Evolutionary conservation across 2,113 vertebrate species (phyloP).

Genomic region (Pterocles burchelli): DNA sequence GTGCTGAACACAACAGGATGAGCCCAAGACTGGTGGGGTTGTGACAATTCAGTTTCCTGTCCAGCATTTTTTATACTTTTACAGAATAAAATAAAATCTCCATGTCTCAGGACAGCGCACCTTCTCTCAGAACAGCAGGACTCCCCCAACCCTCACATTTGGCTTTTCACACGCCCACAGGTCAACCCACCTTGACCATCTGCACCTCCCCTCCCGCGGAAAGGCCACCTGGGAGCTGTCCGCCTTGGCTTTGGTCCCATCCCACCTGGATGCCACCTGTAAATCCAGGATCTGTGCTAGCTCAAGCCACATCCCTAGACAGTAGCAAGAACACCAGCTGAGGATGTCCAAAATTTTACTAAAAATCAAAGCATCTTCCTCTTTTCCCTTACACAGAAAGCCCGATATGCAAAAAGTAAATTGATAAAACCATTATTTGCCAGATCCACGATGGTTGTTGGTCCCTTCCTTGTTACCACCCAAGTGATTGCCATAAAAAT

Average conservation of each 20-base stretch:
- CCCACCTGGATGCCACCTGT: not conserved
- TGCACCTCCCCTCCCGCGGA: not conserved
- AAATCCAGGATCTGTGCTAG: not conserved
- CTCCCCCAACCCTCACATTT: no score
- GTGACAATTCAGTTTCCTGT: accelerated
- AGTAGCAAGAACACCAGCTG: not conserved
- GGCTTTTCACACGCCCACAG: not conserved
- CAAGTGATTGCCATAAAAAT: accelerated
- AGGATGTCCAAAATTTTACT: not conserved
- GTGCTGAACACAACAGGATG: no score
- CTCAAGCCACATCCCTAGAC: not conserved
- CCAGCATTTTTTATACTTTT: not conserved
- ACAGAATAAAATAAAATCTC: not conserved
- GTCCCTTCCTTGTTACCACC: not conserved
- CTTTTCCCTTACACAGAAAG: not conserved
- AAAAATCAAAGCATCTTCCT: not conserved
- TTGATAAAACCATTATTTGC: accelerated
- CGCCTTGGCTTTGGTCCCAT: not conserved
- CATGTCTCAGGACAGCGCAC: not conserved
- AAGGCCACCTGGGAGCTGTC: not conserved
- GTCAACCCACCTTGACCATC: not conserved
- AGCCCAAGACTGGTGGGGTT: not conserved
- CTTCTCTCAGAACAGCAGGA: not conserved
- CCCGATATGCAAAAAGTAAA: not conserved
- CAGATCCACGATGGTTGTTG: accelerated